A percentile compares a stretch with the other conserved stretches of the same genome.
Evolutionary conservation across 1,140 invertebrate genomes (phyloP).

Genomic region (Leptinotarsa lineolata): DNA sequence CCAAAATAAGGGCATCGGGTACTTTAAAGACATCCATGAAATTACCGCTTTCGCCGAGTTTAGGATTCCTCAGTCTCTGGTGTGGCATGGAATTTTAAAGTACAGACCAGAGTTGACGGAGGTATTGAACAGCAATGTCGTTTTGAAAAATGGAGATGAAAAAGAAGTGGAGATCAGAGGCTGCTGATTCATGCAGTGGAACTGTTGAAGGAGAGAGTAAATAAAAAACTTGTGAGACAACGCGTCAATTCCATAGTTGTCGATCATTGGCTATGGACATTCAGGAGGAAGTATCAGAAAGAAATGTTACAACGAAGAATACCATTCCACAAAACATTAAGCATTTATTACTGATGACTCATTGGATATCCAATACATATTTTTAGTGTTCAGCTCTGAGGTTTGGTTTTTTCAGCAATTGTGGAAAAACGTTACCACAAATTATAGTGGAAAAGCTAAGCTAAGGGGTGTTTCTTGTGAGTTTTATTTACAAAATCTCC

Average conservation of each 20-base stretch:
- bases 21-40: constrained; percentile 84
- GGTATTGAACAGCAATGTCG: constrained; percentile 68
- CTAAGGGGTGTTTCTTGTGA: no score
- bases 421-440: no score
- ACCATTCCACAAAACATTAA: constrained; percentile 86
- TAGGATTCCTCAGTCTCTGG: constrained; percentile 88
- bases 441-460: no score
- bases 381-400: no score
- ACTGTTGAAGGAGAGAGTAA: constrained; percentile 66
- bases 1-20: constrained; percentile 73
- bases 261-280: constrained; percentile 94
- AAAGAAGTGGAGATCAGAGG: constrained; percentile 93
- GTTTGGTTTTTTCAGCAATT: no score
- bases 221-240: constrained; percentile 55
- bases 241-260: constrained; percentile 73
- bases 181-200: constrained; percentile 89
- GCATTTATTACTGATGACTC: constrained; percentile 88
- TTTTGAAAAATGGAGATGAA: constrained; percentile 72
- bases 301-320: constrained; percentile 68
- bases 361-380: no score
- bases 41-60: constrained; percentile 98
- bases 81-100: constrained; percentile 80
- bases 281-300: constrained; percentile 76
- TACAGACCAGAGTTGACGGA: constrained; percentile 77
- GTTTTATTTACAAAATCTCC: no score